A percentile compares a stretch with the other conserved stretches of the same genome.
Conservation (phyloP, 2,888 invertebrate species). For the Ptychoptera albimana region DNA sequence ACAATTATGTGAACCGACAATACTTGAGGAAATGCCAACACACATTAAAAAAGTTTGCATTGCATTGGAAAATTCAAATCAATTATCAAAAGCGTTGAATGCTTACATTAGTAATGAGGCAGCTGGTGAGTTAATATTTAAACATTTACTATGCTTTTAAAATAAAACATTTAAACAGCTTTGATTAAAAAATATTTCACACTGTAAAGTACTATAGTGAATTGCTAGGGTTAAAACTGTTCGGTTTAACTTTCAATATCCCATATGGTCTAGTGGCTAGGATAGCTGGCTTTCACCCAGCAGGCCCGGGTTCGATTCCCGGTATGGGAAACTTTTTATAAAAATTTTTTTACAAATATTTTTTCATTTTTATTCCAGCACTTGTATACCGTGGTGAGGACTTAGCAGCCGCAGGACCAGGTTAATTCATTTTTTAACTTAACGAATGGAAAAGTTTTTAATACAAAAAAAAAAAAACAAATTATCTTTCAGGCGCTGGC, state of each 20-base stretch:
- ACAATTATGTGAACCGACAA: conserved; percentile 38
- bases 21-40: conserved; percentile 38
- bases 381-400: conserved; percentile 5
- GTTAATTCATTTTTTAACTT: background rate
- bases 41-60: conserved; percentile 40
- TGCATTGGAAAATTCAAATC: conserved; percentile 32
- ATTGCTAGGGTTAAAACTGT: too few relatives aligned
- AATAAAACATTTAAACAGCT: background rate
- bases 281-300: too few relatives aligned
- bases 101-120: conserved; percentile 30
- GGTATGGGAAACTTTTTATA: background rate
- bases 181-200: background rate
- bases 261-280: too few relatives aligned
- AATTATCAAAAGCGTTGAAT: conserved; percentile 24
- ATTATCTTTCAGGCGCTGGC: conserved; percentile 37
- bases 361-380: conserved; percentile 1
- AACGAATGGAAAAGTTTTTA: conserved; percentile 20
- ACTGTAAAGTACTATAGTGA: background rate
- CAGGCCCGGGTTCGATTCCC: too few relatives aligned
- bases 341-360: background rate
- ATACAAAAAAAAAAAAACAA: background rate
- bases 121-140: conserved; percentile 19
- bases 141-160: background rate
- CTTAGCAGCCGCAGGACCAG: conserved; percentile 4
- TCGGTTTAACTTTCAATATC: too few relatives aligned